phyloP scores from a whole-genome alignment of 1,140 invertebrate genomes.

The Drosophila albomicans region DNA sequence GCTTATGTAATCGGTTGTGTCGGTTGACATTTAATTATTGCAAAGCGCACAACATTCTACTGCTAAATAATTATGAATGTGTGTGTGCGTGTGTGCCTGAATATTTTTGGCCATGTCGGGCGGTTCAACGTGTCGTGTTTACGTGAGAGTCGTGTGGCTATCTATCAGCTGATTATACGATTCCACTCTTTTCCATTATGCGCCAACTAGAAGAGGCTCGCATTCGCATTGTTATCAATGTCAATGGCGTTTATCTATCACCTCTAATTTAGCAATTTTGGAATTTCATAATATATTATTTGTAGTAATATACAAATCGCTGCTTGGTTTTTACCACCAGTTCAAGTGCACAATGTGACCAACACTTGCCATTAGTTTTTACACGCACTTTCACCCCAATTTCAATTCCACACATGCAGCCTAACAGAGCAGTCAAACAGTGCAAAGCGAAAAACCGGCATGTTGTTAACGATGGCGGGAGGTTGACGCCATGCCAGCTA shows the following conservation, averaged over 20 bases:
- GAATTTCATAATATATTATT: conserved; percentile 27
- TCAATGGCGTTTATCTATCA: conserved; percentile 34
- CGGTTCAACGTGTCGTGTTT: conserved; percentile 30
- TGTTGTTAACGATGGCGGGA: conserved; percentile 27
- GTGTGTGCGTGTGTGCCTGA: conserved; percentile 5
- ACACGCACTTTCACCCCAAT: conserved; percentile 34
- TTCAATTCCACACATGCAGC: background rate
- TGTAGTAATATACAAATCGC: background rate
- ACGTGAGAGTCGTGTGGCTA: conserved; percentile 19
- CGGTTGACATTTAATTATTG: conserved; percentile 36
- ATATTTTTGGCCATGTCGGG: conserved; percentile 42
- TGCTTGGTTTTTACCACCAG: background rate
- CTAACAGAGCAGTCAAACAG: background rate
- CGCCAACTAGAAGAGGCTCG: background rate
- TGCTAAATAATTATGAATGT: conserved; percentile 15
- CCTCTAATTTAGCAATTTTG: conserved; percentile 10
- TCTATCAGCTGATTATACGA: conserved; percentile 43
- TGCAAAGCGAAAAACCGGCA: conserved; percentile 12
- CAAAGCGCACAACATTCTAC: conserved; percentile 16
- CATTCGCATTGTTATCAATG: conserved; percentile 34
- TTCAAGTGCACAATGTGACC: background rate
- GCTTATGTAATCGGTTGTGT: conserved; percentile 40
- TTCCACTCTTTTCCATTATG: conserved; percentile 4
- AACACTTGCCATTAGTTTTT: background rate
- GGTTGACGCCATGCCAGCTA: conserved; percentile 50